Base-by-base conservation (phyloP, 2,888 invertebrate species). In the Erpobdella octoculata region DNA sequence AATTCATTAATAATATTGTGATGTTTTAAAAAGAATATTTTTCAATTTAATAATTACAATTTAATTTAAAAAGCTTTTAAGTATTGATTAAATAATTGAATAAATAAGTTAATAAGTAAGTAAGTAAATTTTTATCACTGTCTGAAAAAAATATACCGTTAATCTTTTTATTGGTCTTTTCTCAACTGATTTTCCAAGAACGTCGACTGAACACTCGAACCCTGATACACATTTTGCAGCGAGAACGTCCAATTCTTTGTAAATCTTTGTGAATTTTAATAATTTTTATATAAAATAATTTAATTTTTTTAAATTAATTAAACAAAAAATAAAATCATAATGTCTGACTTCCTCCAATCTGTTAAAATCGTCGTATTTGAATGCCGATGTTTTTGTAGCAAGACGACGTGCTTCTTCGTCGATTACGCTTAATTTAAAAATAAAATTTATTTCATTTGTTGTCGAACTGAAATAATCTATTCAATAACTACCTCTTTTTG, bases 141-240 rank as follows among this genome's bases (percentile, higher is more conserved):
- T 21, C 25, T 18, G 18, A 18, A 61, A 61, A 28, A 21, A 58
- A 15, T 12, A 8, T 62, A 69, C 69, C 58, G 31, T 21, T 15
- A 69, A 48, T 58, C 48, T 69, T 35, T 69, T 69, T 12, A 69
- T 6, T 25, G 58, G 58, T 36, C 58, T 53, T 15, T 69, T 48
- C 36, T 69, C 69, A n/a, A 58, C 69, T 2, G 69, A 58, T 31
- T 18, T 15, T 69, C 69, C 69, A 58, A 69, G 21, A 1, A 21
- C 12, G 15, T 48, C 58, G n/a, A 69, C 36, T 2, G 1, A 21
- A 36, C 69, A 69, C 3, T 28, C 46, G 58, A 41, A 69, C 15
- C 69, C 69, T 48, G 48, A 25, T 3, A 69, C 58, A 58, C 69
- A 69, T 46, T 69, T 38, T 33, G 69, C 48, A n/a, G 69, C 69